These are phyloP conservation scores for Antrozous pallidus DNA, from an alignment of 2,797 vertebrate species.

Conservation along the genomic window DNA sequence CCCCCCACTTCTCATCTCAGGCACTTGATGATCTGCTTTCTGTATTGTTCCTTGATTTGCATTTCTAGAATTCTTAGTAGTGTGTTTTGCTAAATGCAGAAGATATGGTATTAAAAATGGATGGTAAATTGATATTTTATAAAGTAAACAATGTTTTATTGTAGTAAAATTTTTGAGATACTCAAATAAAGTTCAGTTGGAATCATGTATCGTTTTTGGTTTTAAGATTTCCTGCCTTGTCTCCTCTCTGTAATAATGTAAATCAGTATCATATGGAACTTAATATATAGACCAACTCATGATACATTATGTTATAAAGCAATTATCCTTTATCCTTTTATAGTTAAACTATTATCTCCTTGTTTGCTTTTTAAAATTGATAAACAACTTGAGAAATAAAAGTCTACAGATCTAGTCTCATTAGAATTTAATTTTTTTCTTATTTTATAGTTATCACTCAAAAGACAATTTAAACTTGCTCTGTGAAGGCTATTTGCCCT, in stretches of 20 bases:
- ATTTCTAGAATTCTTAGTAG: constrained; percentile 33
- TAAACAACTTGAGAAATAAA: constrained; percentile 35
- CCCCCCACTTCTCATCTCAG: background rate
- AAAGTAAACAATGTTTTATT: background rate
- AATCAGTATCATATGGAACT: background rate
- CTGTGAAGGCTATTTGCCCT: constrained; percentile 13
- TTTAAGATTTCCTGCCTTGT: constrained; percentile 24
- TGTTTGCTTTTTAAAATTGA: constrained; percentile 25
- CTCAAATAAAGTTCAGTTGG: constrained; percentile 15
- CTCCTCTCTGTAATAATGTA: background rate
- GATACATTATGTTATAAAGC: background rate
- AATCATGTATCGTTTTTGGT: background rate
- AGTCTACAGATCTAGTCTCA: background rate
- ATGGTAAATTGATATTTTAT: constrained; percentile 26
- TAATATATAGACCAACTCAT: background rate
- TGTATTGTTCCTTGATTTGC: background rate
- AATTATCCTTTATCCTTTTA: background rate
- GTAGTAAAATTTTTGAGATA: constrained; percentile 14
- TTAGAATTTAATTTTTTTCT: constrained; percentile 13
- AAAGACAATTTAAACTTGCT: background rate
- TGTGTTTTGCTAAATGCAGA: constrained; percentile 33
- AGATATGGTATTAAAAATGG: background rate
- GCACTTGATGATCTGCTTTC: background rate
- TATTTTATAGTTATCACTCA: background rate
- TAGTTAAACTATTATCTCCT: background rate